Conservation (phyloP, 1,140 invertebrate genomes). For the Caenorhabditis brenneri region DNA sequence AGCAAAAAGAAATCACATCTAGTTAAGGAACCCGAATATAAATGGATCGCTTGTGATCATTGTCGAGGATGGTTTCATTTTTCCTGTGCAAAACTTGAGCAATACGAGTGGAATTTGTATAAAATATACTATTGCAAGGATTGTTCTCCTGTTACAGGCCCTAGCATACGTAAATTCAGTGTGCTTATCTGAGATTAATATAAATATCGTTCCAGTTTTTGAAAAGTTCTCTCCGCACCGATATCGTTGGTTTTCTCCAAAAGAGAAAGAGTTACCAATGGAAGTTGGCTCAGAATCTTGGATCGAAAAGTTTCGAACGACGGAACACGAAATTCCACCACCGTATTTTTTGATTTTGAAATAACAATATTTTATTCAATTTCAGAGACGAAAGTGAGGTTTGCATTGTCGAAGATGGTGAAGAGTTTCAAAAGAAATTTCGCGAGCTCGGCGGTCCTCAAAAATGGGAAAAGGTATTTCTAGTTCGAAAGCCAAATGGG, state of each 20-base stretch:
- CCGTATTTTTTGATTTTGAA: conserved; percentile 36
- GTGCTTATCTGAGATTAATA: too few species aligned
- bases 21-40: neutral
- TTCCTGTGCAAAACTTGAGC: neutral
- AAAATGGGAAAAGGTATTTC: conserved; percentile 40
- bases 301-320: conserved; percentile 34
- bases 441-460: neutral
- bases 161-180: neutral
- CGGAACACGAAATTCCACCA: conserved; percentile 12
- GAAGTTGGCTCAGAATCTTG: conserved; percentile 50
- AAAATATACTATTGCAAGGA: neutral
- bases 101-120: neutral
- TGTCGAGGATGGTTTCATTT: neutral
- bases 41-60: neutral
- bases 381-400: conserved; percentile 29
- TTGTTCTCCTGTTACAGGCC: neutral
- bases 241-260: neutral
- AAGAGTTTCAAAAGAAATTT: conserved; percentile 36
- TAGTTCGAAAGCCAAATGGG: conserved; percentile 44
- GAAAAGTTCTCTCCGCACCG: neutral
- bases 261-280: neutral
- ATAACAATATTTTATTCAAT: neutral
- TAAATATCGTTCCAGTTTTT: neutral
- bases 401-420: conserved; percentile 35
- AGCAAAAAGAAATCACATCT: conserved; percentile 12